Evolutionary conservation across 2,888 invertebrate species (phyloP), one percentile per base, ranked within the genome.

Genomic region (Magallana nippona): DNA sequence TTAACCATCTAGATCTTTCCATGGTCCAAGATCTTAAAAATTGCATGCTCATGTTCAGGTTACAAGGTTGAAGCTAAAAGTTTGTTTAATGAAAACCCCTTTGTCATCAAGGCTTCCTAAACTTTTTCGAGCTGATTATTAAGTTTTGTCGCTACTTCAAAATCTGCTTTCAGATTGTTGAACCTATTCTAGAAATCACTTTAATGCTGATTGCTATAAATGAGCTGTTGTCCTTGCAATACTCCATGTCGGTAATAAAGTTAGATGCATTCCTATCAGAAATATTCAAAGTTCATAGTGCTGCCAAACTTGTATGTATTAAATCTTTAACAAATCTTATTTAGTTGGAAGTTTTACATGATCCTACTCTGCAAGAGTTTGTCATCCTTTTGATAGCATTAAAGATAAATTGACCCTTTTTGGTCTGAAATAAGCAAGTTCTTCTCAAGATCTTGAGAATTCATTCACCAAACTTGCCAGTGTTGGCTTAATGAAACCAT

Each of bases 1-100:
- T 88, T 89, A 83, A 83, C 58, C 71, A 71, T 71, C 71, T 79
- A 82, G 63, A 86, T 87, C 87, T 89, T 88, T 87, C 89, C 83
- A 85, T 88, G 89, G 85, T 85, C 57, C 82, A 55, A 62, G 78
- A 55, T 82, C 27, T 82, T 82, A 15, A 82, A 81, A 44, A 19
- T 62, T 62, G 81, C 81, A 81, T 81, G 62, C 32, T 32, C 81
- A 27, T 81, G 44, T 32, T 27, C 19, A 44, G 62, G 22, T 55
- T 82, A 82, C 55, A 55, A 55, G 60, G 60, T 19, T 81, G 32
- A 19, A 80, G 13, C 22, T 71, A 71, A 27, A 19, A 22, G 27
- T 71, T 27, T 27, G 32, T 27, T 27, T 22, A 27, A 27, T 3
- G 32, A 71, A n/a, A n/a, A 1, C n/a, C 60, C 60, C 60, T 60